These are phyloP conservation scores for Leptarthrus brevirostris DNA, from an alignment of 2,888 invertebrate species.

Conservation along the genomic window DNA sequence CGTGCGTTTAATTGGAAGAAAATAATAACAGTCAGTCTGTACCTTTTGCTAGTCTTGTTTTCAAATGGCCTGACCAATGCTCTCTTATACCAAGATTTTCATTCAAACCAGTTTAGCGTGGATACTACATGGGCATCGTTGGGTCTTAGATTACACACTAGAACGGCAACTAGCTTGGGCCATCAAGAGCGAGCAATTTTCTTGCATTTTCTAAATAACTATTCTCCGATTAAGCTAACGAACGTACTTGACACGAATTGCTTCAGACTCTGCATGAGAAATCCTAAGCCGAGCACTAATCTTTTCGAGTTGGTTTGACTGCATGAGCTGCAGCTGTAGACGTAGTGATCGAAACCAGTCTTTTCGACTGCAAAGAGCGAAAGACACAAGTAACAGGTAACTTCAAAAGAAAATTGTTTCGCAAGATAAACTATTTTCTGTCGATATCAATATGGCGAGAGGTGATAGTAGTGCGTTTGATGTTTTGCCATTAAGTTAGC, in stretches of 20 bases:
- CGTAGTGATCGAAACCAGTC: neutral
- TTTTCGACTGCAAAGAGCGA: neutral
- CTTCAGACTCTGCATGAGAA: neutral
- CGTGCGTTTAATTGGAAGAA: too few species aligned
- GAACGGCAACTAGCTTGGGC: neutral
- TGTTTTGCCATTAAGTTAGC: neutral
- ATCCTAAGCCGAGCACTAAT: too few species aligned
- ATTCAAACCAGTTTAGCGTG: too few species aligned
- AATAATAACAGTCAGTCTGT: too few species aligned
- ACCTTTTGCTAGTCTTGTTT: neutral
- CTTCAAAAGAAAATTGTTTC: slow-evolving; percentile 1
- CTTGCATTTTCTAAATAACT: neutral
- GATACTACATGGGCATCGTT: neutral
- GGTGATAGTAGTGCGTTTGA: too few species aligned
- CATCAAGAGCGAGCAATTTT: neutral
- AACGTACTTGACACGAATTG: slow-evolving; percentile 46
- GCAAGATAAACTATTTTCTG: neutral
- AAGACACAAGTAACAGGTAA: neutral
- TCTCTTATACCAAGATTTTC: too few species aligned
- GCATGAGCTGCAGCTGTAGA: neutral
- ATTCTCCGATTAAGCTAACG: slow-evolving; percentile 9
- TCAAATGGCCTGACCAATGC: too few species aligned
- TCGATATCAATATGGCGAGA: slow-evolving; percentile 9
- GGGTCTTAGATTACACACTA: neutral
- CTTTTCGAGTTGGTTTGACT: neutral